Conservation (phyloP, 1,140 invertebrate species). For the Lasioglossum baleicum region DNA sequence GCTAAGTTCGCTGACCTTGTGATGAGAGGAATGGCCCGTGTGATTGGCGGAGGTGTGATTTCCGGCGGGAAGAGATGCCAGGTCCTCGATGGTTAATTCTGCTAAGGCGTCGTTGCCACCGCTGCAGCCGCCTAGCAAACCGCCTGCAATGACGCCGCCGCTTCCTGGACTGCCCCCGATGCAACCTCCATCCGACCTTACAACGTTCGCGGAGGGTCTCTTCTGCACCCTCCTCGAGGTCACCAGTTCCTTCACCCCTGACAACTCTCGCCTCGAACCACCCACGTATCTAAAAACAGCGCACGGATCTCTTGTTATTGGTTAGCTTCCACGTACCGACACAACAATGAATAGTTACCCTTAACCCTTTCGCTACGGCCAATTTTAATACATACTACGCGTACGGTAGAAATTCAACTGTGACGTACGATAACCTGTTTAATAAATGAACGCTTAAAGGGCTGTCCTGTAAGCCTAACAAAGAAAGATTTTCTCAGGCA, state of each 20-base stretch:
- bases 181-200: constrained; percentile 67
- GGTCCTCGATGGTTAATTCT: constrained; percentile 77
- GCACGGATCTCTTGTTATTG: constrained; percentile 10
- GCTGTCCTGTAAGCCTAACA: too few relatives aligned
- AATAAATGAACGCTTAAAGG: too few relatives aligned
- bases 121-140: constrained; percentile 74
- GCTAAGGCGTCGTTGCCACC: constrained; percentile 77
- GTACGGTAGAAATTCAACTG: too few relatives aligned
- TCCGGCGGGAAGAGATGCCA: constrained; percentile 76
- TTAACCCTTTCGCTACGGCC: too few relatives aligned
- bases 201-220: constrained; percentile 67
- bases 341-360: too few relatives aligned
- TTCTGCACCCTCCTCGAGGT: constrained; percentile 73
- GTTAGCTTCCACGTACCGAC: not conserved
- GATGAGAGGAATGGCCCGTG: constrained; percentile 75
- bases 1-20: constrained; percentile 70
- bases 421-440: too few relatives aligned
- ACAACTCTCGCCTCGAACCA: constrained; percentile 72
- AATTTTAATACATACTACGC: too few relatives aligned
- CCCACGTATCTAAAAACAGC: constrained; percentile 69
- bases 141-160: constrained; percentile 56
- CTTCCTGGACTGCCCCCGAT: constrained; percentile 51
- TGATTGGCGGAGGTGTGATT: constrained; percentile 75
- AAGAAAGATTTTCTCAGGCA: too few relatives aligned
- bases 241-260: constrained; percentile 75